Evolutionary conservation across 2,113 vertebrate species (phyloP).

Genomic region (Athene cunicularia): DNA sequence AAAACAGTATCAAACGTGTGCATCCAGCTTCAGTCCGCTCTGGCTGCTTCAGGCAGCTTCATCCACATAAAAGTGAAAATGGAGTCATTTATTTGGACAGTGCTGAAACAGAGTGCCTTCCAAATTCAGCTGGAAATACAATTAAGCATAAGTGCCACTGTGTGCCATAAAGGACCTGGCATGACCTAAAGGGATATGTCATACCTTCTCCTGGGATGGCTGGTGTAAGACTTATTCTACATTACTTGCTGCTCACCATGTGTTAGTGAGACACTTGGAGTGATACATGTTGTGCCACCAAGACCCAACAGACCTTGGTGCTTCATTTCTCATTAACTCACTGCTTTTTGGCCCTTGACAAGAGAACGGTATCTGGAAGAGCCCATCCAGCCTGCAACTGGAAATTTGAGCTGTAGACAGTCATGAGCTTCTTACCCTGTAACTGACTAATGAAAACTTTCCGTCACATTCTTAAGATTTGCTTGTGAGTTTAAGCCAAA

Average conservation of each 20-base stretch:
- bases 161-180: background rate
- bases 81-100: background rate
- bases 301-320: background rate
- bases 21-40: background rate
- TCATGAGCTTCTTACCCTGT: background rate
- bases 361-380: background rate
- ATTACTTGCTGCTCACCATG: rapidly evolving
- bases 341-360: background rate
- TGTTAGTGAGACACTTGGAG: background rate
- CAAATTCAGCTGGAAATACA: background rate
- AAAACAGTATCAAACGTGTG: background rate
- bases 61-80: background rate
- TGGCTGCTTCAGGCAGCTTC: background rate
- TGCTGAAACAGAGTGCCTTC: background rate
- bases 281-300: background rate
- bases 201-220: background rate
- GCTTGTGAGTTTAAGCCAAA: background rate
- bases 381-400: background rate
- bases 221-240: background rate
- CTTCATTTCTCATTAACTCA: background rate
- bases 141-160: background rate
- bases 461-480: background rate
- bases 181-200: background rate
- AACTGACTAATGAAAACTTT: background rate
- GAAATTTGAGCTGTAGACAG: background rate